Evolutionary conservation across 2,888 invertebrate species (phyloP).

Genomic region (Helicoverpa assulta): DNA sequence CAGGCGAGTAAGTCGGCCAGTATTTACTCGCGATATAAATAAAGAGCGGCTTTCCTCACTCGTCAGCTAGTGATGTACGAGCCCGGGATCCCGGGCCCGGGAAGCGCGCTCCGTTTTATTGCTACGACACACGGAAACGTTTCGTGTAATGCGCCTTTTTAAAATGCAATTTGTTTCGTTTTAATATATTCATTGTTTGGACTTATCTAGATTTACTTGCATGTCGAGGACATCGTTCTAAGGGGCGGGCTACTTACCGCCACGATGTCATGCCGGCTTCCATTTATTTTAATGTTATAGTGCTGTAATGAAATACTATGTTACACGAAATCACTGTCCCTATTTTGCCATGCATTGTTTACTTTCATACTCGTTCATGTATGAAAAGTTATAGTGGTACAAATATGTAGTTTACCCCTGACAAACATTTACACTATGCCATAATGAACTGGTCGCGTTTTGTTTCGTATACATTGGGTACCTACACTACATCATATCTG

Average conservation of each 20-base stretch:
- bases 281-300: conserved; percentile 32
- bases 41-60: conserved; percentile 60
- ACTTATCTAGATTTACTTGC: conserved; percentile 61
- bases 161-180: conserved; percentile 64
- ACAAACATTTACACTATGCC: too few species aligned
- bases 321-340: conserved; percentile 5
- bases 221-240: conserved; percentile 46
- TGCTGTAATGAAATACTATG: conserved; percentile 13
- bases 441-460: too few species aligned
- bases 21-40: conserved; percentile 55
- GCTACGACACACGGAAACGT: conserved; percentile 63
- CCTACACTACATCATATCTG: neutral
- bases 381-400: too few species aligned
- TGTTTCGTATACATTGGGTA: too few species aligned
- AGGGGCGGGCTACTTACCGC: conserved; percentile 33
- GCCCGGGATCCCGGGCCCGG: conserved; percentile 45
- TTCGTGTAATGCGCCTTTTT: conserved; percentile 62
- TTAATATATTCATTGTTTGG: conserved; percentile 64
- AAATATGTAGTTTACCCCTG: too few species aligned
- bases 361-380: too few species aligned
- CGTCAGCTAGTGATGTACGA: conserved; percentile 63
- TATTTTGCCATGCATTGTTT: too few species aligned
- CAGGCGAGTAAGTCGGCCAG: conserved; percentile 38
- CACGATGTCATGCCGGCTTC: conserved; percentile 18
- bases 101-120: conserved; percentile 59